Base-by-base conservation (phyloP, 1,140 invertebrate genomes). In the Batillaria attramentaria region DNA sequence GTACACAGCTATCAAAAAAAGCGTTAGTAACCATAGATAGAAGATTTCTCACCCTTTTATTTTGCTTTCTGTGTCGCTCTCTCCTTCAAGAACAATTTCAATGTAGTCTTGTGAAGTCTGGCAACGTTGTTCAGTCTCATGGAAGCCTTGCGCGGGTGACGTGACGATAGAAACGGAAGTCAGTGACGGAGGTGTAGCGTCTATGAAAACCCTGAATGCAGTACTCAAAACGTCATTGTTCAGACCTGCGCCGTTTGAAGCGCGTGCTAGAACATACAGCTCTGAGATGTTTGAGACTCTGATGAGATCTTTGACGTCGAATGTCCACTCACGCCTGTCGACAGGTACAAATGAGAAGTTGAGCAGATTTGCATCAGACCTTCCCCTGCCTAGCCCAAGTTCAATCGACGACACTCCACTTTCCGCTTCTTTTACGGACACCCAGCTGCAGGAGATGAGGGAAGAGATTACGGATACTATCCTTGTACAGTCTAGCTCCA, bases 361-460 rank as follows among this genome's bases (percentile, higher is more conserved):
- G 20, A 73, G 13, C 13, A 73, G n/a, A 37, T 73, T 37, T 10
- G 72, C 43, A 28, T 37, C n/a, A 31, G 46, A 73, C 13, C n/a
- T 13, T 2, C 72, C 72, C 16, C 33, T 73, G 46, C 72, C 72
- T 20, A 73, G 28, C 20, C 72, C 72, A 4, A 73, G 8, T n/a
- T 50, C 42, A 35, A 73, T 73, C 33, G n/a, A 28, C 4, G 46
- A 50, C 50, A 73, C 31, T 31, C 28, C 28, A 20, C 72, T 73
- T 28, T 73, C 46, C 39, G 28, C 16, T 42, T 73, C 72, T 20
- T 37, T 31, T 16, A 73, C 50, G 2, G 43, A 57, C 10, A 50
- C 10, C 72, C 72, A 73, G 46, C n/a, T 42, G 50, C 72, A 73
- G 72, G 46, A 33, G 16, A 73, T 33, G 28, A 73, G 72, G 4